These are phyloP conservation scores for Shargacucullia verbasci DNA, from an alignment of 2,888 invertebrate genomes.

Conservation along the genomic window DNA sequence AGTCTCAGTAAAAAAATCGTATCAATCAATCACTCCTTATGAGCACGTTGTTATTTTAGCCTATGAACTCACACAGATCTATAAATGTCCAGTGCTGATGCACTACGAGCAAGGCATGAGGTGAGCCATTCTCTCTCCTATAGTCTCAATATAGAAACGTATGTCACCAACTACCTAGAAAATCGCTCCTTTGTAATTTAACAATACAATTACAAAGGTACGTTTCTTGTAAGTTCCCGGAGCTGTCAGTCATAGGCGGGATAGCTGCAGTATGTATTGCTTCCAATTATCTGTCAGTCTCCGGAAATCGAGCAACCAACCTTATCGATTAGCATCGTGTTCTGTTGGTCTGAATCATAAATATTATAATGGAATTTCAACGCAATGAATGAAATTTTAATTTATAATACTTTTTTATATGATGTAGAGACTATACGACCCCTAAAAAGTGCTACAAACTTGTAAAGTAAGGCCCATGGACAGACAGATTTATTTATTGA, in stretches of 20 bases:
- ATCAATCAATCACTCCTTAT: no score
- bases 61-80: no score
- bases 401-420: constrained; percentile 5
- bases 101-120: no score
- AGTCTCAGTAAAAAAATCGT: no score
- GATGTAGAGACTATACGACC: background rate
- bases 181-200: no score
- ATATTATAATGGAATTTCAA: background rate
- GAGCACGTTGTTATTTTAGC: no score
- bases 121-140: no score
- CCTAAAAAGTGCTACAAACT: constrained; percentile 1
- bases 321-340: constrained; percentile 18
- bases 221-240: background rate
- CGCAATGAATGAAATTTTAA: background rate
- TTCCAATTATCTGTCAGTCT: constrained; percentile 31
- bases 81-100: no score
- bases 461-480: constrained; percentile 9
- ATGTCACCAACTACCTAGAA: no score
- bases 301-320: constrained; percentile 12
- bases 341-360: constrained; percentile 6
- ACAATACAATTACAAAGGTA: background rate
- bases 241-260: constrained; percentile 7
- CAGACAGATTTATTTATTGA: constrained; percentile 26
- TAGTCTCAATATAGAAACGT: no score
- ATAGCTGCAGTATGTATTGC: constrained; percentile 13